These are phyloP conservation scores for Ostrea denselamellosa DNA, from an alignment of 1,140 invertebrate genomes.

Conservation along the genomic window DNA sequence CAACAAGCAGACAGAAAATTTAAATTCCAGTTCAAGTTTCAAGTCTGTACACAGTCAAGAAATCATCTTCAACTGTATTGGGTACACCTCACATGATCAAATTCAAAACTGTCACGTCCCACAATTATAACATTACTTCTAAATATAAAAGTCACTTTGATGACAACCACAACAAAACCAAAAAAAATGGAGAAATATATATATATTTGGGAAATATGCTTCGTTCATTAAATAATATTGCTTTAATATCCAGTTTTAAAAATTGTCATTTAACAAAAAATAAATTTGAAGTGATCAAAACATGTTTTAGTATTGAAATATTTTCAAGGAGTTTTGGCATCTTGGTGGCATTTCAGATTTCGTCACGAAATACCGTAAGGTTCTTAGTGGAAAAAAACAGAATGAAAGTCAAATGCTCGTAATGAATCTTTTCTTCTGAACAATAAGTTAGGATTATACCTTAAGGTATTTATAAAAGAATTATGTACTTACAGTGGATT, in stretches of 20 bases:
- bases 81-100: conserved; percentile 7
- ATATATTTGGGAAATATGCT: background rate
- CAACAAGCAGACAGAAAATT: conserved; percentile 28
- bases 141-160: background rate
- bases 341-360: conserved; percentile 25
- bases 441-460: background rate
- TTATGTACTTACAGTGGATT: conserved; percentile 35
- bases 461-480: conserved; percentile 26
- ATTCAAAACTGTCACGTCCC: background rate
- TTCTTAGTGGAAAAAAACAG: background rate
- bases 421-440: conserved; percentile 16
- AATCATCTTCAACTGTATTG: conserved; percentile 2
- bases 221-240: background rate
- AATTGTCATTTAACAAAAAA: background rate
- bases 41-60: background rate
- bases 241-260: background rate
- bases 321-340: background rate
- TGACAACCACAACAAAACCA: no score
- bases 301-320: conserved; percentile 1
- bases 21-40: conserved; percentile 29
- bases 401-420: conserved; percentile 2
- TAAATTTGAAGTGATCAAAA: background rate
- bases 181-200: background rate
- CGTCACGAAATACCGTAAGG: background rate
- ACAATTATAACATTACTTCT: background rate